Conservation (phyloP, 2,888 invertebrate genomes). For the Myopa testacea region DNA sequence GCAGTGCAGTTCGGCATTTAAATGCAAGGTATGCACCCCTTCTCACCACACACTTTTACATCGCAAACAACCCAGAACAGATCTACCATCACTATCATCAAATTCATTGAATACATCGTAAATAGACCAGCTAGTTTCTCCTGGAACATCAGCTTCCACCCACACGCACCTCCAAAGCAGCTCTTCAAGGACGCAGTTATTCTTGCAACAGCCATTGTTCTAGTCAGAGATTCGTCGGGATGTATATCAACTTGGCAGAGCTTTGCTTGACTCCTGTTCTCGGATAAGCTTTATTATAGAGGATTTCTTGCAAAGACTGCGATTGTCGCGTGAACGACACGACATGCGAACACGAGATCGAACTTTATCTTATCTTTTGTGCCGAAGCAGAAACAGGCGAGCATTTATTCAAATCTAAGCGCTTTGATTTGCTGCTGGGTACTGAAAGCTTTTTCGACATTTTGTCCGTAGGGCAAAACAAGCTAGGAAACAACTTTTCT, state of each 20-base stretch:
- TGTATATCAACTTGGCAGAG: constrained; percentile 37
- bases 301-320: constrained; percentile 39
- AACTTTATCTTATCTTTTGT: constrained; percentile 31
- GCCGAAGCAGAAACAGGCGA: constrained; percentile 39
- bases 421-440: constrained; percentile 45
- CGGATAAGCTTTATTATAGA: constrained; percentile 44
- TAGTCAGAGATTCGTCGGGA: constrained; percentile 32
- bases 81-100: no score
- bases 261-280: constrained; percentile 43
- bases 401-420: constrained; percentile 27
- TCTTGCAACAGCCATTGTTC: constrained; percentile 42
- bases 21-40: constrained; percentile 14
- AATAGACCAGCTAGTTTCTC: not conserved
- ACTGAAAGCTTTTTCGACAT: constrained; percentile 44
- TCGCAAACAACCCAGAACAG: no score
- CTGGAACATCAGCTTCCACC: constrained; percentile 24
- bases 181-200: constrained; percentile 15
- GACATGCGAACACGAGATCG: constrained; percentile 38
- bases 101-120: not conserved
- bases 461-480: constrained; percentile 46
- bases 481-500: not conserved
- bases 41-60: not conserved
- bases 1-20: constrained; percentile 22
- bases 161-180: constrained; percentile 10
- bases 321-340: constrained; percentile 35